These are phyloP conservation scores for Pseudomyrmex pallidus DNA, from an alignment of 1,140 invertebrate genomes.

Conservation along the genomic window DNA sequence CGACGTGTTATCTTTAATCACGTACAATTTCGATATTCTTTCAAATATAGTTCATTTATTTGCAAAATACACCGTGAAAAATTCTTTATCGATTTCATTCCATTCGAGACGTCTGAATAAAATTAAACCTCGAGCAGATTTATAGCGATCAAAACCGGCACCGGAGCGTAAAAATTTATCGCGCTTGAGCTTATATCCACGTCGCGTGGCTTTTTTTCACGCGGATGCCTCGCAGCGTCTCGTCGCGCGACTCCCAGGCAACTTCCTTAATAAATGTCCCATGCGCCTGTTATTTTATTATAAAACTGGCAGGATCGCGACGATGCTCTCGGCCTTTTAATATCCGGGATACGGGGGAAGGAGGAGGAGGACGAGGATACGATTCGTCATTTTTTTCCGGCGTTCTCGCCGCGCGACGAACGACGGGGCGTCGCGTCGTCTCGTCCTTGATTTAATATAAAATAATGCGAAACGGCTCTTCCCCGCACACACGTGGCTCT, in stretches of 20 bases:
- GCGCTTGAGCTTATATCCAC: neutral
- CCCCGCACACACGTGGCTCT: neutral
- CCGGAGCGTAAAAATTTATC: slow-evolving; percentile 9
- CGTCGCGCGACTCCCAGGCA: neutral
- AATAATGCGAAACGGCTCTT: slow-evolving; percentile 2
- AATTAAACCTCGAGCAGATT: neutral
- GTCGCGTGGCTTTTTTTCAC: slow-evolving; percentile 8
- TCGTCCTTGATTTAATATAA: slow-evolving; percentile 47
- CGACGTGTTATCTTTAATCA: neutral
- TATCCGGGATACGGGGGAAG: slow-evolving; percentile 29
- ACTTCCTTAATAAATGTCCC: slow-evolving; percentile 56
- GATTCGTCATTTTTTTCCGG: slow-evolving; percentile 48
- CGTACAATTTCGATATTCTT: too few relatives aligned
- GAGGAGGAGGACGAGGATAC: neutral
- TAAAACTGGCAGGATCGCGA: slow-evolving; percentile 29
- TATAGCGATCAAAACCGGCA: neutral
- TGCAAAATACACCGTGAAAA: too few relatives aligned
- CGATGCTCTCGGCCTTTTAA: slow-evolving; percentile 35
- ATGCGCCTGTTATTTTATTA: slow-evolving; percentile 49
- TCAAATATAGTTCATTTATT: too few relatives aligned
- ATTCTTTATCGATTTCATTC: too few relatives aligned
- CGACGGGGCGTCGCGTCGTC: neutral
- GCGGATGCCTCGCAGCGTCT: slow-evolving; percentile 16
- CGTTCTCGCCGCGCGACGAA: neutral
- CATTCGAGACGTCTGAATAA: too few relatives aligned